phyloP scores from a whole-genome alignment of 2,113 vertebrate species.

The Alaudala cheleensis region DNA sequence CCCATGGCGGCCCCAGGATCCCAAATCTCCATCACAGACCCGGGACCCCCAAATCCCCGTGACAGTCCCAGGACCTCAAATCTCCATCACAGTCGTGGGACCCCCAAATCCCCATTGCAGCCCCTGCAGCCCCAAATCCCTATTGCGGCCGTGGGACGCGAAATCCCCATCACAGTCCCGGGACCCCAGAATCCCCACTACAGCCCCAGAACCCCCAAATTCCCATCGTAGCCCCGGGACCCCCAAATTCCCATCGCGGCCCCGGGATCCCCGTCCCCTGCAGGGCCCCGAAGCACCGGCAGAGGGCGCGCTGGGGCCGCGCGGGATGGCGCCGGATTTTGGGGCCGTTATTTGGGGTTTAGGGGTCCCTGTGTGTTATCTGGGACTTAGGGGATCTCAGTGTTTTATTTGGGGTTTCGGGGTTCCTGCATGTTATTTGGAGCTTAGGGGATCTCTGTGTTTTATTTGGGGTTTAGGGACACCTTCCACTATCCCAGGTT shows the following conservation, averaged over 20 bases:
- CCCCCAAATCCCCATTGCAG: background rate
- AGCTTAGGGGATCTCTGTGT: fast-evolving
- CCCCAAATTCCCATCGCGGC: background rate
- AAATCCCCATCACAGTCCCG: too few relatives aligned
- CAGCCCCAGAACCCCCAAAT: too few relatives aligned
- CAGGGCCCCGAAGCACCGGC: background rate
- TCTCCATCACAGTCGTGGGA: background rate
- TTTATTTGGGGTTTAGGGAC: background rate
- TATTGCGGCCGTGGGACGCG: fast-evolving
- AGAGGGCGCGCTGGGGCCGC: background rate
- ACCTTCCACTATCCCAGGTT: fast-evolving
- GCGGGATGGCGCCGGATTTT: background rate
- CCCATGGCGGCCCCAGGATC: fast-evolving
- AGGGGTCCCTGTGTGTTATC: background rate
- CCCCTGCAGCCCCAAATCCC: background rate
- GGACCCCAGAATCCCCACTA: background rate
- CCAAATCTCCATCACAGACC: too few relatives aligned
- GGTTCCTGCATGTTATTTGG: background rate
- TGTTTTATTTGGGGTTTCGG: background rate
- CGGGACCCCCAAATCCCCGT: background rate
- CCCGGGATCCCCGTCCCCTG: background rate
- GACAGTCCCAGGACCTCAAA: fast-evolving
- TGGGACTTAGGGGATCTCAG: fast-evolving
- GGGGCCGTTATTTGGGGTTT: background rate
- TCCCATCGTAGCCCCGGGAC: background rate